Conservation (phyloP, 2,797 vertebrate species). For the Amazona finschi region DNA sequence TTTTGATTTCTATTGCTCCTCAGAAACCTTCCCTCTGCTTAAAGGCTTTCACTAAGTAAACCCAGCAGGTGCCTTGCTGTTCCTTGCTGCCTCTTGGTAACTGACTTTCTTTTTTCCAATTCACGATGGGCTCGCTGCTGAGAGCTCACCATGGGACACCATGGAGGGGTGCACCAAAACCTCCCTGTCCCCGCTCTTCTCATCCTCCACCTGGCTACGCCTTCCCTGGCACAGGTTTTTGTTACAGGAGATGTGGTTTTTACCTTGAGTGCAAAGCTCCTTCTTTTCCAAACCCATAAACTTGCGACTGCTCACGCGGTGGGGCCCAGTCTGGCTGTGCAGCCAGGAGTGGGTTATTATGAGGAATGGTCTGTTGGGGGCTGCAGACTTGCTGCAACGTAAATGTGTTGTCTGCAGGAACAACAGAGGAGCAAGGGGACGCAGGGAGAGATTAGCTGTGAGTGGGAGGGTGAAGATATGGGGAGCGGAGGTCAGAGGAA, state of each 20-base stretch:
- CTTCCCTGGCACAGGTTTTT: neutral
- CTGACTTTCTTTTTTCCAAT: neutral
- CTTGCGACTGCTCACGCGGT: rapidly evolving
- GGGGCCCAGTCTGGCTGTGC: neutral
- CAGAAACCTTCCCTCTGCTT: neutral
- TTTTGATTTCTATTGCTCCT: neutral
- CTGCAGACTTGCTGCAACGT: neutral
- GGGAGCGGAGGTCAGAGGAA: slow-evolving; percentile 23
- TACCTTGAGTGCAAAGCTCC: neutral
- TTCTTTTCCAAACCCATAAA: neutral
- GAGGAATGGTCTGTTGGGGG: slow-evolving; percentile 36
- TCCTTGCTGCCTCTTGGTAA: neutral
- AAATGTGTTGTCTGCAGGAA: slow-evolving; percentile 2
- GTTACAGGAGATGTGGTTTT: neutral
- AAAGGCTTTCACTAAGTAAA: neutral
- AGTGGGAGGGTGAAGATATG: neutral
- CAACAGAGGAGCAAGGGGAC: neutral
- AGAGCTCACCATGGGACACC: rapidly evolving
- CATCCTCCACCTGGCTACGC: neutral
- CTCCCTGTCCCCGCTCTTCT: rapidly evolving
- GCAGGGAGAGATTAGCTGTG: neutral
- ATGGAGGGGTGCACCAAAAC: neutral
- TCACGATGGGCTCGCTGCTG: rapidly evolving
- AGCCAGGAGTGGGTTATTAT: slow-evolving; percentile 35
- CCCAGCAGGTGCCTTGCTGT: neutral